Evolutionary conservation across 2,113 vertebrate genomes (phyloP), one percentile per base, ranked within the genome.

Genomic region (Paradoxurus hermaphroditus): DNA sequence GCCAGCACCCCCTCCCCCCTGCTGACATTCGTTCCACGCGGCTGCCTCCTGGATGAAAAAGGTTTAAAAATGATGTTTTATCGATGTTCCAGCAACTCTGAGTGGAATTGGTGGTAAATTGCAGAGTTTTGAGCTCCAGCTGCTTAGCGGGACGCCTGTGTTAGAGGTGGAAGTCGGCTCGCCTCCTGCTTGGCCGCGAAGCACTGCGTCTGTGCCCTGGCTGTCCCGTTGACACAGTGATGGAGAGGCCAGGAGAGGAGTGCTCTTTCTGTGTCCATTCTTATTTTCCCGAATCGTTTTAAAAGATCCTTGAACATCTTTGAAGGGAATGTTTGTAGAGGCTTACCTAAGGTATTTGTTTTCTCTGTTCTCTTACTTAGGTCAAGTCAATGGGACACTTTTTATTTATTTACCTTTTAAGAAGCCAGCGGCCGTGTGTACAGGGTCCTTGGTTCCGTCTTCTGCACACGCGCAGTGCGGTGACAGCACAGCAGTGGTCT

Each of bases 211-310:
- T 21, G 14, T 3, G 9, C 8, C 14, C 6, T 16, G 29, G 2
- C 9, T 4, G 72, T 56, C n/a, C n/a, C 12, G 0, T 15, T 0
- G 56, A 31, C 0, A 67, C 16, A 9, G 5, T 3, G n/a, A 44
- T 18, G 2, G 12, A 4, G 31, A 72, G 77, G 23, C 34, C 7
- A 3, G 2, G 51, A 14, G 14, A 5, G 1, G 0, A 16, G 25
- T 18, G 18, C 59, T 15, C 0, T 13, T 1, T 0, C 23, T 36
- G 0, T 53, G 2, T 23, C 34, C 67, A 14, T 34, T 29, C 63
- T 53, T 53, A 2, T 62, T 82, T 56, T 67, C 44, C 73, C 16
- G 53, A 39, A 16, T 46, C 39, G 5, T 13, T 90, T 36, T 29
- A 72, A 93, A 46, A 59, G 56, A 18, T 25, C 6, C 15, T 9